Evolutionary conservation across 1,140 invertebrate species (phyloP), one percentile per base, ranked within the genome.

Genomic region (Cardiocondyla obscurior): DNA sequence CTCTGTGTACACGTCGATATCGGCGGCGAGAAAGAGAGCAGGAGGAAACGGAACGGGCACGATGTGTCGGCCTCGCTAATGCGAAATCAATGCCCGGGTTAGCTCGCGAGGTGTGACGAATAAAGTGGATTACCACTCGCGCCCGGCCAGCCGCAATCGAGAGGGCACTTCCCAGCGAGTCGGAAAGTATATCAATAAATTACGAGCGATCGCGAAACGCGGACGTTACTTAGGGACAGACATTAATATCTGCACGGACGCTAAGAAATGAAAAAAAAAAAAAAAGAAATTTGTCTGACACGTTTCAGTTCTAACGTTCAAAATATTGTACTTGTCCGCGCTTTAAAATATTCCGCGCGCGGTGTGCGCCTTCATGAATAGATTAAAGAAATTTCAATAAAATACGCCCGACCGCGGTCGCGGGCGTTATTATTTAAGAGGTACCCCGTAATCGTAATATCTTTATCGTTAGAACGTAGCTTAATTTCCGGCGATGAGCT

Each of bases 51-150:
- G n/a, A 87, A 87, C 70, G 51, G 83, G 60, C 55, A 65, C 53
- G 39, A 51, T 83, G 76, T 79, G 46, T 67, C 51, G 44, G 82
- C 58, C 39, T 72, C 30, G 46, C 76, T 90, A 90, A 90, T 90
- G 90, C 60, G 83, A 90, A 90, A 90, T 90, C 89, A 90, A 90
- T 90, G 77, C 62, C 53, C 53, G 64, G 49, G 36, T 83, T 79
- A 60, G 76, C 49, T 55, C 19, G 42, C 64, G 79, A 90, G 85
- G 89, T 87, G 82, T 83, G 73, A 89, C 73, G 87, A 69, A 57
- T 74, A 85, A 89, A 89, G 88, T 87, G 88, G 85, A 89, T 89
- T 89, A 84, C 88, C 42, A 39, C 76, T 85, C 36, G 60, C 77
- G 62, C 83, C 70, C 69, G 62, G 28, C 57, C 28, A 7, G 12